Conservation (phyloP, 2,797 vertebrate genomes). For the Artibeus lituratus region DNA sequence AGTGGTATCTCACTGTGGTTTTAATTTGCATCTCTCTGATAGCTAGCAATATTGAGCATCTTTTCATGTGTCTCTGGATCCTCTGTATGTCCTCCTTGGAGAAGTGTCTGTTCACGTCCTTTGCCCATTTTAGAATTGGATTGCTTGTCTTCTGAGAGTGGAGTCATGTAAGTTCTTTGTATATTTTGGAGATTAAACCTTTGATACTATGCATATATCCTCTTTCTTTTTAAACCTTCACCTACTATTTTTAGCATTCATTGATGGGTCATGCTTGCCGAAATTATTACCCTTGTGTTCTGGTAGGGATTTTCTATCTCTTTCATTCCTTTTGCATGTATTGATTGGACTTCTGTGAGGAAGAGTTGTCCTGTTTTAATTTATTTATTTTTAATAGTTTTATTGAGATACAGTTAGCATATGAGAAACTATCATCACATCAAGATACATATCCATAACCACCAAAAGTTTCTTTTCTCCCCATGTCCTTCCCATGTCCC, state of each 20-base stretch:
- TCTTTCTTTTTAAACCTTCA: neutral
- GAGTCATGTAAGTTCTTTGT: no score
- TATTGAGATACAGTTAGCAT: neutral
- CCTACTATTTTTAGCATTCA: neutral
- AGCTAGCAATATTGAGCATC: no score
- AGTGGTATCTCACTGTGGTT: no score
- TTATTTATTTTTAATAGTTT: neutral
- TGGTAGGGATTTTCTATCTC: neutral
- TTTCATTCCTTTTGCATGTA: neutral
- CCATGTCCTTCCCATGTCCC: neutral
- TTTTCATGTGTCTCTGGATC: no score
- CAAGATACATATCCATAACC: neutral
- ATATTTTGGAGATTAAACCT: no score
- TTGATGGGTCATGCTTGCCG: neutral
- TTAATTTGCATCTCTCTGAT: no score
- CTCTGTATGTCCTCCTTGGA: no score
- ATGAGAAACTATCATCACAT: neutral
- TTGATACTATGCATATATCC: neutral
- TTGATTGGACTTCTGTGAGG: neutral
- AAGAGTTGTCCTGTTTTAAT: neutral
- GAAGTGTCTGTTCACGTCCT: no score
- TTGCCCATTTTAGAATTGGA: no score
- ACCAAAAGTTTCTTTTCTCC: neutral
- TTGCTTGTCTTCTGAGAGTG: no score
- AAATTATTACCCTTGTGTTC: neutral